Evolutionary conservation across 2,797 vertebrate genomes (phyloP).

Genomic region (Synaphobranchus kaupii): DNA sequence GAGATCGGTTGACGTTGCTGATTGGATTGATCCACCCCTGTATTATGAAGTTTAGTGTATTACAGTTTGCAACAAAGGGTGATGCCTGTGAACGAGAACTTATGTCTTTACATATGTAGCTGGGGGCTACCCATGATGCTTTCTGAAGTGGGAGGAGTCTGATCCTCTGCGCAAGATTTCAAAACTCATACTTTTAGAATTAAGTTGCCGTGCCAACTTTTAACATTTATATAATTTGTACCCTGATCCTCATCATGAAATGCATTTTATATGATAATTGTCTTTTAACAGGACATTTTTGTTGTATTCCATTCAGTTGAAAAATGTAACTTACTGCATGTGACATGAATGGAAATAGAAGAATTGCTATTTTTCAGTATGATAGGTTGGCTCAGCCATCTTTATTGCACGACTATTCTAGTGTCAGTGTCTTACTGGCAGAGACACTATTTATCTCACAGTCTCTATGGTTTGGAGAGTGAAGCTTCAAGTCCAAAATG

Average conservation of each 20-base stretch:
- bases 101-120: constrained; percentile 50
- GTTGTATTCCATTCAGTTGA: neutral
- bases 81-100: neutral
- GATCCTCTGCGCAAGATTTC: too few relatives aligned
- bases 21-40: neutral
- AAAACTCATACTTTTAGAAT: neutral
- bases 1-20: neutral
- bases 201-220: neutral
- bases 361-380: neutral
- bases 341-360: neutral
- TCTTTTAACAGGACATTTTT: constrained; percentile 1
- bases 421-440: neutral
- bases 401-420: neutral
- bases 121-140: constrained; percentile 41
- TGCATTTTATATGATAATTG: neutral
- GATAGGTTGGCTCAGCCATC: neutral
- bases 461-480: neutral
- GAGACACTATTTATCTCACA: neutral
- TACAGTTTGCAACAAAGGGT: neutral
- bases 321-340: neutral
- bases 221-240: neutral
- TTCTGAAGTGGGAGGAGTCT: neutral
- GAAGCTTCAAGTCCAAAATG: neutral
- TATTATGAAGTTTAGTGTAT: neutral
- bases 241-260: neutral